These are phyloP conservation scores for Phacellophora camtschatica DNA, from an alignment of 30 jellyfish, hydroid and myxozoan genomes.

Conservation along the genomic window DNA sequence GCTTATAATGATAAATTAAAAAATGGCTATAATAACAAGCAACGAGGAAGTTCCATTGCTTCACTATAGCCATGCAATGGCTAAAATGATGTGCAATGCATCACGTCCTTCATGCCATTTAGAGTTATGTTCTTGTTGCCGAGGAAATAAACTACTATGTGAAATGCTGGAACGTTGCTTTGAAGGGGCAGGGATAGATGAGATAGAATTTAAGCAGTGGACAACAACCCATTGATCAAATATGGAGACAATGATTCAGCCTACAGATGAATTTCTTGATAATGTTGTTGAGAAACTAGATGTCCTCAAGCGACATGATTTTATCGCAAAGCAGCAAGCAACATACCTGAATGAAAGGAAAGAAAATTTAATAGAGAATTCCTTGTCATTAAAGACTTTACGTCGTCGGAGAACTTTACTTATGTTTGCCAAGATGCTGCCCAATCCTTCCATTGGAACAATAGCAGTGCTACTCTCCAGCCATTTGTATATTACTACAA, in stretches of 20 bases:
- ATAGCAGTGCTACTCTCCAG: slow-evolving; percentile 29
- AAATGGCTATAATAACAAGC: slow-evolving; percentile 1
- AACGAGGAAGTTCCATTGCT: slow-evolving; percentile 20
- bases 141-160: slow-evolving; percentile 5
- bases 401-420: slow-evolving; percentile 23
- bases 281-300: not conserved
- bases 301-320: slow-evolving; percentile 25
- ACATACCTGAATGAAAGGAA: not conserved
- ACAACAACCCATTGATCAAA: slow-evolving; percentile 26
- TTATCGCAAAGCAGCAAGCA: slow-evolving; percentile 43
- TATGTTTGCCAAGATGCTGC: slow-evolving; percentile 19
- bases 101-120: slow-evolving; percentile 22
- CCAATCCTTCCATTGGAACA: slow-evolving; percentile 15
- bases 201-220: slow-evolving; percentile 29
- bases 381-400: slow-evolving; percentile 20
- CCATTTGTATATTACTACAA: slow-evolving; percentile 3
- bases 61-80: slow-evolving; percentile 35
- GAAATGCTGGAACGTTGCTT: slow-evolving; percentile 15
- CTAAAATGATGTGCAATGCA: slow-evolving; percentile 40
- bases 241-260: slow-evolving; percentile 19
- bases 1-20: slow-evolving; percentile 25
- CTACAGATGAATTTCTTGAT: slow-evolving; percentile 9
- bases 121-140: slow-evolving; percentile 33
- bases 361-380: not conserved
- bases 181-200: slow-evolving; percentile 23